A percentile compares a stretch with the other conserved stretches of the same genome.
Conservation (phyloP, 2,113 vertebrate genomes). For the Xenus cinereus region DNA sequence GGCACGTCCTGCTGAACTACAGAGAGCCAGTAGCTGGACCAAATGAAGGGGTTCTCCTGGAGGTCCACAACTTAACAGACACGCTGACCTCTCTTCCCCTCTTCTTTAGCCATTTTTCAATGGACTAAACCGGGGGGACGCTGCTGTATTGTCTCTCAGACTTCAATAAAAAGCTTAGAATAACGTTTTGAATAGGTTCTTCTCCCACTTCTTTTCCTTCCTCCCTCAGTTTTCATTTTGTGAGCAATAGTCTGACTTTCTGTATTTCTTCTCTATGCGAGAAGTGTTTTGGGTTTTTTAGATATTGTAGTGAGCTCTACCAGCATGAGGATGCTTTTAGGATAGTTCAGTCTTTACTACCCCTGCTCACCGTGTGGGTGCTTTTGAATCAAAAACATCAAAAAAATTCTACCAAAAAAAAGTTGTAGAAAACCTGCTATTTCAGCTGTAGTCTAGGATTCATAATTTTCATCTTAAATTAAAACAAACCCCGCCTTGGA, state of each 20-base stretch:
- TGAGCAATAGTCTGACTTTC: neutral
- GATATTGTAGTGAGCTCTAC: neutral
- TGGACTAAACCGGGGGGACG: neutral
- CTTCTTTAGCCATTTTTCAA: neutral
- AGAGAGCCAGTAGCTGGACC: neutral
- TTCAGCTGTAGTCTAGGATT: neutral
- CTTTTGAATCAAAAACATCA: neutral
- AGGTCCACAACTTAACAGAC: neutral
- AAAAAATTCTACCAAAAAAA: neutral
- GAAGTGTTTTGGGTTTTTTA: neutral
- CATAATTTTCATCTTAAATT: neutral
- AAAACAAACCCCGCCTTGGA: neutral
- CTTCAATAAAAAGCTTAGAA: neutral
- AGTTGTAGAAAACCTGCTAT: neutral
- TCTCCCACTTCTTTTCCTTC: neutral
- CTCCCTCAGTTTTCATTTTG: neutral
- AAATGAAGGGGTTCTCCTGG: neutral
- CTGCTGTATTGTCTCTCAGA: neutral
- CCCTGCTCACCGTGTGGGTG: neutral
- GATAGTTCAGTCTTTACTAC: neutral
- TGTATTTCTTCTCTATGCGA: neutral
- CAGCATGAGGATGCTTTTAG: neutral
- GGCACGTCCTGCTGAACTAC: neutral
- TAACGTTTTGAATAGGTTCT: neutral
- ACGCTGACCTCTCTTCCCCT: neutral